Base-by-base conservation (phyloP, 2,888 invertebrate species). In the Pandemis cinnamomeana region DNA sequence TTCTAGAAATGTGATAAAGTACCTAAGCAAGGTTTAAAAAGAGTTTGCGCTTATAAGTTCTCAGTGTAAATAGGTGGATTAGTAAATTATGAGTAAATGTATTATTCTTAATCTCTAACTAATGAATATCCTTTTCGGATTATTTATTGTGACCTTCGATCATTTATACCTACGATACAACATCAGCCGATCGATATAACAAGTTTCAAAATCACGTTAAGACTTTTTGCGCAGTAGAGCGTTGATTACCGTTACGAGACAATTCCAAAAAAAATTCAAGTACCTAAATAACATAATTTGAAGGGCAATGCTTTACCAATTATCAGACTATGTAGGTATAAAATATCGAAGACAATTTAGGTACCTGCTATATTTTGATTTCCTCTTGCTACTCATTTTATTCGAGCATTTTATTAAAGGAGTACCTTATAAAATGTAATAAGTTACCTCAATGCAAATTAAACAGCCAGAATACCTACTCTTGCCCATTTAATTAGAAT, bases 1-100 rank as follows among this genome's bases (percentile, higher is more conserved):
- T 63, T 63, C n/a, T 68, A 72, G 63, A 63, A 63, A 72, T 53
- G 73, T 73, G 69, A 73, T 73, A 66, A 60, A 36, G 15, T 6
- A 51, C 27, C 27, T 46, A 11, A 44, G 15, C n/a, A 69, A 60
- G 27, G 36, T 36, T 60, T 61, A 60, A 42, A 42, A 71, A 63
- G 61, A 67, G 61, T 63, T 67, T 67, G 67, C 53, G 72, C 72
- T 68, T 67, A 67, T 62, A 44, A 63, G 58, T 69, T 48, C 51
- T 67, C 42, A 48, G 48, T 64, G 58, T 64, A 73, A 46, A 64
- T 73, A 69, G 48, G 53, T 72, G 27, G 48, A 42, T 42, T 51
- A 62, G 7, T 63, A 58, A 48, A 72, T 72, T 68, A 72, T 58
- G 20, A 68, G 41, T 63, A 61, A n/a, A 53, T 53, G n/a, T 62